A percentile compares a stretch with the other conserved stretches of the same genome.
These are phyloP conservation scores for Carpatolechia fugitivella DNA, from an alignment of 2,888 invertebrate genomes.

Conservation along the genomic window DNA sequence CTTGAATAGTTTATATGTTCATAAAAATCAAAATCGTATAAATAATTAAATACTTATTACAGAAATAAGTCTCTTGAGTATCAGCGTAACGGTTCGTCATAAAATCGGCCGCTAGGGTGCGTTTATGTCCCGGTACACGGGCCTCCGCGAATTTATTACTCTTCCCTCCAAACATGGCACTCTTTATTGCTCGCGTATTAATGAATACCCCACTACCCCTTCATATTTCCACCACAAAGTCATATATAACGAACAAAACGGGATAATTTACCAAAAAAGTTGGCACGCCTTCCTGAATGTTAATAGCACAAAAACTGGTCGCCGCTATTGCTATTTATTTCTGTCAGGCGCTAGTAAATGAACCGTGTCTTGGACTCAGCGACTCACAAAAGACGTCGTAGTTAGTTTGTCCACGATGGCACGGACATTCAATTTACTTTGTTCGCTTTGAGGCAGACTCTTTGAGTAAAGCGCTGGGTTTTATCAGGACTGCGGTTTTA, in stretches of 20 bases:
- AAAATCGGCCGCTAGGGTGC: constrained; percentile 41
- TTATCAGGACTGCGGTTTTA: constrained; percentile 18
- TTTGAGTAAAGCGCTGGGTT: constrained; percentile 22
- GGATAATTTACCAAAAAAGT: constrained; percentile 31
- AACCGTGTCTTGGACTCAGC: constrained; percentile 12
- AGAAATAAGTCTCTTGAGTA: constrained; percentile 20
- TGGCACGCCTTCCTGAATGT: constrained; percentile 41
- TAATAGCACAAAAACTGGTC: constrained; percentile 33
- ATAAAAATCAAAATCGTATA: neutral
- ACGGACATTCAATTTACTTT: constrained; percentile 37
- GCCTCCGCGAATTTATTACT: constrained; percentile 65
- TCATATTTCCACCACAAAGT: constrained; percentile 23
- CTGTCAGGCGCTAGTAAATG: constrained; percentile 40
- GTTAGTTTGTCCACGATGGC: constrained; percentile 29
- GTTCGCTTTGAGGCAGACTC: constrained; percentile 29
- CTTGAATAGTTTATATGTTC: neutral
- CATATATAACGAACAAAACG: constrained; percentile 26
- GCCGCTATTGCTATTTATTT: constrained; percentile 40
- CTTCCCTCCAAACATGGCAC: constrained; percentile 40
- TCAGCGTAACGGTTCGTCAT: constrained; percentile 45
- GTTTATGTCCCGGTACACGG: constrained; percentile 40
- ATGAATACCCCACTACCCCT: constrained; percentile 43
- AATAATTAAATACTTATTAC: neutral
- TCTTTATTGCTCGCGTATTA: constrained; percentile 60
- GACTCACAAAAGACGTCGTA: constrained; percentile 1